Evolutionary conservation across 2,113 vertebrate genomes (phyloP), one percentile per base, ranked within the genome.

Genomic region (Tympanuchus pallidicinctus): DNA sequence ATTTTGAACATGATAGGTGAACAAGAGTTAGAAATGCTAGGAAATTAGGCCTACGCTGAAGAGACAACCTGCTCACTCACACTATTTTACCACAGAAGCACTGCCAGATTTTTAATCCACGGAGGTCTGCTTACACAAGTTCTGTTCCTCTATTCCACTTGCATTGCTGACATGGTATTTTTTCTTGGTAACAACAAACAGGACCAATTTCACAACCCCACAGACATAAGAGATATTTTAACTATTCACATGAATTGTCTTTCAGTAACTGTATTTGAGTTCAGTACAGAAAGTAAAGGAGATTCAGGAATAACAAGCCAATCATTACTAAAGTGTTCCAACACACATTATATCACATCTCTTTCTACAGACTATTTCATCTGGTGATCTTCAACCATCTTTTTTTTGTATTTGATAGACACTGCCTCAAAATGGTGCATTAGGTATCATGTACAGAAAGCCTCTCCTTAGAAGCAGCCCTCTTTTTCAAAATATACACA

Each of bases 171-270:
- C 83, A 66, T 69, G 81, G 36, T 66, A 52, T 69, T 92, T 93
- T 66, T 66, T 81, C 47, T 32, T 57, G 13, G 60, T 86, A 80
- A 90, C 59, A 94, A 84, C 69, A 94, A 95, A 56, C 82, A 32
- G 8, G 70, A 67, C 34, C 72, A 42, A 88, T 83, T 73, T 72
- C 77, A 80, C 40, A 11, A 10, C 3, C 10, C 82, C 71, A 90
- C 38, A 50, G 36, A 78, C 87, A 94, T 52, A 34, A 28, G 71
- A 88, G 81, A 82, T 65, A 86, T 88, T 81, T 88, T 85, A 96
- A 89, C 76, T 89, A 82, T 71, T 89, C 61, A 19, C 73, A 66
- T 27, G 6, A 85, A 60, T 15, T 13, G 38, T 59, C 15, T 30
- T 86, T 54, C 65, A 71, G 28, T 25, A 90, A 70, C 19, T 38